Evolutionary conservation across 1,140 invertebrate genomes (phyloP), one percentile per base, ranked within the genome.

Genomic region (Battus philenor): DNA sequence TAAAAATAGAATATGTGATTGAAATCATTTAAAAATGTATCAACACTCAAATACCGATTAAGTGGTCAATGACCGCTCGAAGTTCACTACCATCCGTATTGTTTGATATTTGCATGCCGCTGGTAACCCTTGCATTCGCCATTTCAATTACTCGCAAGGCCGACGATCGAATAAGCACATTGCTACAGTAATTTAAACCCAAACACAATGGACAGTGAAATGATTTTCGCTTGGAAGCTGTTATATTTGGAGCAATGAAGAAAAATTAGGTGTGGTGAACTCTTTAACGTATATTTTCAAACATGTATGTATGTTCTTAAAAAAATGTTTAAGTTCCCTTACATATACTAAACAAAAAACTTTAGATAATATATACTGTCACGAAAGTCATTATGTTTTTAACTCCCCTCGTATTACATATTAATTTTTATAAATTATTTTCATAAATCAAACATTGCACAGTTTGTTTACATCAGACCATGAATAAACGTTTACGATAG

Each of bases 91-190:
- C 22, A 15, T 24, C 15, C 36, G 22, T 26, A 24, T 30, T 39
- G 38, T 29, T 36, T 22, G 24, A 15, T 10, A 26, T 41, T 26
- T 7, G 22, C 22, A 41, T 41, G 24, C 12, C 22, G 24, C 38
- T 27, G 20, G 20, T 20, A 16, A 41, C 38, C 38, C 38, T 24
- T 27, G 22, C 17, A 20, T 20, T 36, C 22, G 38, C 22, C 24
- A 15, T 41, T 41, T 41, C 24, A 41, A 41, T 41, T 41, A 41
- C 13, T 41, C n/a, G 24, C 36, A 24, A 41, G 36, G 36, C 13
- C 36, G 36, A 8, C 22, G 18, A 24, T n/a, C 20, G 15, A 9
- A 38, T 8, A 10, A 2, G 24, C 18, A 15, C 24, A 24, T 11
- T 24, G 3, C 9, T 8, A 27, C 15, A 4, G 2, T 7, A 39